Percentiles rank a stretch among this genome's conserved stretches.
Conservation (phyloP, 2,113 vertebrate species). For the Aramus guarauna region DNA sequence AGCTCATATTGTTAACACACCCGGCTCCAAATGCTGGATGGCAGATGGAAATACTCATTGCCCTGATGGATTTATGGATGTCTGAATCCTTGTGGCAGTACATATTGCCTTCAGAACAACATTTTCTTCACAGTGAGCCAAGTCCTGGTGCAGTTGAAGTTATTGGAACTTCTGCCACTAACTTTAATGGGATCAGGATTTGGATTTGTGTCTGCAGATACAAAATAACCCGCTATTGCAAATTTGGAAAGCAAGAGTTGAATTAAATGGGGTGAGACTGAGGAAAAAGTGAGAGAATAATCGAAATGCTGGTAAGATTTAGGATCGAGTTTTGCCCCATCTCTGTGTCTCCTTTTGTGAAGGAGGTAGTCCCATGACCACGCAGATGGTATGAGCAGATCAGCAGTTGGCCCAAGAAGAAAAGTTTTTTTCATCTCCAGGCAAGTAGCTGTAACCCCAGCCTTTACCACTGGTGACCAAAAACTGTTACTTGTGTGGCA, state of each 20-base stretch:
- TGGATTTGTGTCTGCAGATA: conserved; percentile 38
- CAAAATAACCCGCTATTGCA: background rate
- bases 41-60: conserved; percentile 57
- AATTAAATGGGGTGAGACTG: conserved; percentile 16
- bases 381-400: background rate
- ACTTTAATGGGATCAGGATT: conserved; percentile 51
- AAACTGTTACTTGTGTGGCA: background rate
- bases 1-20: conserved; percentile 46
- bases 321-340: background rate
- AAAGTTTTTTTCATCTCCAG: background rate
- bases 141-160: conserved; percentile 13
- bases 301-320: background rate
- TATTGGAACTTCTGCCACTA: conserved; percentile 42
- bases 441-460: background rate
- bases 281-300: background rate
- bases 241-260: background rate
- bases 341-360: background rate
- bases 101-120: conserved; percentile 40
- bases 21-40: background rate
- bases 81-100: conserved; percentile 40
- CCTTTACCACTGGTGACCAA: background rate
- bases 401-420: background rate
- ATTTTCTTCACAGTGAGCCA: conserved; percentile 52
- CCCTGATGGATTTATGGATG: conserved; percentile 49
- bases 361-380: background rate